Evolutionary conservation across 1,140 invertebrate genomes (phyloP).

Genomic region (Tachypleus tridentatus): DNA sequence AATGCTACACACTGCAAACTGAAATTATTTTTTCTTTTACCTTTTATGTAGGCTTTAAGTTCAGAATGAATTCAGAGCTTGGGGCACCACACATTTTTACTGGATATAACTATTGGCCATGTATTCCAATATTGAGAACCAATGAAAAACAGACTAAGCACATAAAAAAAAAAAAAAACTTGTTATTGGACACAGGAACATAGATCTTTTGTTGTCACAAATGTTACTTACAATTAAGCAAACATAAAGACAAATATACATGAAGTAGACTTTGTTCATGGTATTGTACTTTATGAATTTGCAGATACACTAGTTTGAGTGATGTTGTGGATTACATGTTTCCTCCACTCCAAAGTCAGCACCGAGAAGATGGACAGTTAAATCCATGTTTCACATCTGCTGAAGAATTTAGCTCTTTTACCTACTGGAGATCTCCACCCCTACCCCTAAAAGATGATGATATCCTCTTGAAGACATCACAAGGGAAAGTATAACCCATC

Average conservation of each 20-base stretch:
- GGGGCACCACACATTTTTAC: too few relatives aligned
- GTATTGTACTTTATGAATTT: constrained; percentile 28
- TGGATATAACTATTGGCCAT: neutral
- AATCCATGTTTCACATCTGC: constrained; percentile 30
- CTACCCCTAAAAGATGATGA: too few relatives aligned
- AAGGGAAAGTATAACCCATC: too few relatives aligned
- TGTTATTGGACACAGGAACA: neutral
- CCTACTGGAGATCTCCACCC: constrained; percentile 75
- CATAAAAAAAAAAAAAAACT: neutral
- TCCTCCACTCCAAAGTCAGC: constrained; percentile 43
- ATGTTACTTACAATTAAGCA: neutral
- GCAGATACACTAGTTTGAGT: constrained; percentile 81
- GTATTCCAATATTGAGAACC: neutral
- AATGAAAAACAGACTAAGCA: neutral
- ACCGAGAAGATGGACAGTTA: constrained; percentile 13
- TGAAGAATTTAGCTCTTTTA: constrained; percentile 72
- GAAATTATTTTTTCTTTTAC: too few relatives aligned
- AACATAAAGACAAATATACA: neutral
- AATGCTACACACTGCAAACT: too few relatives aligned
- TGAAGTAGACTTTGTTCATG: neutral
- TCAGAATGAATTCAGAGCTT: too few relatives aligned
- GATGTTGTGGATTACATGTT: constrained; percentile 90
- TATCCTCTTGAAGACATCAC: too few relatives aligned
- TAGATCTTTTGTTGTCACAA: neutral
- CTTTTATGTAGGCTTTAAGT: too few relatives aligned